These are phyloP conservation scores for Micronisus gabar DNA, from an alignment of 2,113 vertebrate species.

Conservation along the genomic window DNA sequence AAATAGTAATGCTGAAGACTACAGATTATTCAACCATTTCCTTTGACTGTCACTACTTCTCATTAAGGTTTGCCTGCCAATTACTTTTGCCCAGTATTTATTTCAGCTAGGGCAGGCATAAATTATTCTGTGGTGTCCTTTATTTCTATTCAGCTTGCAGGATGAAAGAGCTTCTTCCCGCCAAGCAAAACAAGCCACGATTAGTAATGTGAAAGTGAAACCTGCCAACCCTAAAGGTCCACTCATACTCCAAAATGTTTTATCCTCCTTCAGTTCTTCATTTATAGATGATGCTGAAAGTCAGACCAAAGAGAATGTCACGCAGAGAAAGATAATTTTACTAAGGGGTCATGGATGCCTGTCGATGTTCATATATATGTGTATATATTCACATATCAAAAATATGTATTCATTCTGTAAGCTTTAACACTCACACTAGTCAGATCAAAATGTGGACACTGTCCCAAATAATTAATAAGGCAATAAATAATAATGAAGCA, in stretches of 20 bases:
- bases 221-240: background rate
- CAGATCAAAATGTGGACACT: background rate
- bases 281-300: background rate
- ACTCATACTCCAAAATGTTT: background rate
- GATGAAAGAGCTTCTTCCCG: background rate
- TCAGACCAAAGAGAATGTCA: background rate
- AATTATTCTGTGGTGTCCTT: background rate
- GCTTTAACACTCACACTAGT: background rate
- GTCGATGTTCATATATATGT: background rate
- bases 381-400: background rate
- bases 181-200: background rate
- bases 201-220: background rate
- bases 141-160: accelerated
- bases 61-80: background rate
- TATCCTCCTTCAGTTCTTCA: background rate
- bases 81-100: background rate
- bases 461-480: background rate
- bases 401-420: background rate
- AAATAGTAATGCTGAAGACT: background rate
- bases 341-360: background rate
- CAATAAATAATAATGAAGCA: background rate
- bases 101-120: background rate
- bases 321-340: background rate
- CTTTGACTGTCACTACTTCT: background rate
- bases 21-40: background rate